These are phyloP conservation scores for Nothura maculosa DNA, from an alignment of 2,797 vertebrate species.

Conservation along the genomic window DNA sequence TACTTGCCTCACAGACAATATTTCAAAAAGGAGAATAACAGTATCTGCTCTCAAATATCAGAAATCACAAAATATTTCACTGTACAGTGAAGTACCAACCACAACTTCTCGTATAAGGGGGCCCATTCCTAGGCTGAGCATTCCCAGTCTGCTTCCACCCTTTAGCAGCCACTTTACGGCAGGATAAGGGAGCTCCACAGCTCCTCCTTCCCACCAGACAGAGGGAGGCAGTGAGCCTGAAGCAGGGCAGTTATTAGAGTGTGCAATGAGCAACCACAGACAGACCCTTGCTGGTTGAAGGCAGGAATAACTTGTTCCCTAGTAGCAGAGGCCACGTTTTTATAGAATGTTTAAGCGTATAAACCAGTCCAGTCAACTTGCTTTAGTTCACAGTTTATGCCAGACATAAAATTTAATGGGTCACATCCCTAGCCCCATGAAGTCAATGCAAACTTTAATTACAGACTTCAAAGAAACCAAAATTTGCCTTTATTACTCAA, in stretches of 20 bases:
- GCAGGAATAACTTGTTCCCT: background rate
- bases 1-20: slow-evolving; percentile 19
- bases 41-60: background rate
- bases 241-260: background rate
- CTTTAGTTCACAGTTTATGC: background rate
- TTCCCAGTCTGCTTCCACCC: background rate
- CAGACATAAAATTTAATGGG: background rate
- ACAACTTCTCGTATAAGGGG: background rate
- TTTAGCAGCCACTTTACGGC: background rate
- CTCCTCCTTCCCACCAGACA: background rate
- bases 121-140: background rate
- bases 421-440: background rate
- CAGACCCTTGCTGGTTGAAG: background rate
- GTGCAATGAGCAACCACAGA: background rate
- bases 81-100: background rate
- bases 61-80: background rate
- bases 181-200: background rate
- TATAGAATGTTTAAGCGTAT: background rate
- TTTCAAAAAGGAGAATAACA: background rate
- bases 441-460: background rate
- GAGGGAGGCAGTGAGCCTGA: background rate
- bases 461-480: background rate
- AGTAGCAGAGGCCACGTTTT: background rate
- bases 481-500: background rate
- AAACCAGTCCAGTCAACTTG: background rate